These are phyloP conservation scores for Lipophrys pholis DNA, from an alignment of 2,113 vertebrate genomes.

Conservation along the genomic window DNA sequence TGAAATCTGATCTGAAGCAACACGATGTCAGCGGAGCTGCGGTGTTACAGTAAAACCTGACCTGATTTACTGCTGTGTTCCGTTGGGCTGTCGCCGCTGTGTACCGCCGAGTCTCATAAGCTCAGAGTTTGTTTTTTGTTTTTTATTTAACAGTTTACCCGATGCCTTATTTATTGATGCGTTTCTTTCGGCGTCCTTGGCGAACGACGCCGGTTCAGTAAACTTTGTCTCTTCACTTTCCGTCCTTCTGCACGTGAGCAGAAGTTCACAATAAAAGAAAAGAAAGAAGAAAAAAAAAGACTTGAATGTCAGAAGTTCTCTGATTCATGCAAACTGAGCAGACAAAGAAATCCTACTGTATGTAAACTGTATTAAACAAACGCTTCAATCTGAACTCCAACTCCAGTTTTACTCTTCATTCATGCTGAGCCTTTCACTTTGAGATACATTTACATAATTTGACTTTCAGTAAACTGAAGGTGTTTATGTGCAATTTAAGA, in stretches of 20 bases:
- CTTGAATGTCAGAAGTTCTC: slow-evolving; percentile 29
- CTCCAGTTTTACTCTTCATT: neutral
- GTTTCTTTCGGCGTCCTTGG: slow-evolving; percentile 40
- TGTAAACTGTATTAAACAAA: slow-evolving; percentile 64
- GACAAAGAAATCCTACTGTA: slow-evolving; percentile 33
- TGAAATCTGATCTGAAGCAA: slow-evolving; percentile 57
- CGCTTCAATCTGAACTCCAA: slow-evolving; percentile 37
- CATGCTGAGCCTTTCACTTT: neutral
- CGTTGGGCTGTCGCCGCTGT: slow-evolving; percentile 44
- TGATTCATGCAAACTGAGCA: slow-evolving; percentile 16
- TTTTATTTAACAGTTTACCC: slow-evolving; percentile 61
- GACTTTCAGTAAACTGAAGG: too few relatives aligned
- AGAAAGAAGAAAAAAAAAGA: slow-evolving; percentile 10
- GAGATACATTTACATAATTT: too few relatives aligned
- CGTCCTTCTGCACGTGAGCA: slow-evolving; percentile 52
- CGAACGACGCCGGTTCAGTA: slow-evolving; percentile 40
- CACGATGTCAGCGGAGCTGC: slow-evolving; percentile 34
- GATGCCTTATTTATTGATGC: slow-evolving; percentile 79
- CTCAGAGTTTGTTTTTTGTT: slow-evolving; percentile 20
- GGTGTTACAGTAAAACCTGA: slow-evolving; percentile 43
- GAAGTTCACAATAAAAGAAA: slow-evolving; percentile 57
- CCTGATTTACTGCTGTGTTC: slow-evolving; percentile 51
- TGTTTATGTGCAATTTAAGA: too few relatives aligned
- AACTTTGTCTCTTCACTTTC: slow-evolving; percentile 38
- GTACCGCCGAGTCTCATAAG: slow-evolving; percentile 39